Evolutionary conservation across 2,888 invertebrate species (phyloP).

Genomic region (Blera fallax): DNA sequence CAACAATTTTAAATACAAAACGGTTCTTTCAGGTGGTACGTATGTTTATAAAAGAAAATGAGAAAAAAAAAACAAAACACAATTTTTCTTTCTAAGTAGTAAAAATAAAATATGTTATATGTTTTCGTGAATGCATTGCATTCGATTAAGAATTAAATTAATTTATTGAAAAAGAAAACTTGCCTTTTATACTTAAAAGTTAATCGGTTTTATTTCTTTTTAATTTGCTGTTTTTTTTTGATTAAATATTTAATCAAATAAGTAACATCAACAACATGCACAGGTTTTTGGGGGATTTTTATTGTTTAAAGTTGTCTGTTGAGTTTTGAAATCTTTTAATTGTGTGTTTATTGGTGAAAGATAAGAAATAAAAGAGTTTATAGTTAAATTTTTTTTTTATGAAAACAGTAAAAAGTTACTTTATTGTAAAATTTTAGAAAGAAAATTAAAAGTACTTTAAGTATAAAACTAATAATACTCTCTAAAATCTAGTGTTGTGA

Average conservation of each 20-base stretch:
- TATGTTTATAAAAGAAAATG: slow-evolving; percentile 39
- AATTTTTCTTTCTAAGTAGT: slow-evolving; percentile 18
- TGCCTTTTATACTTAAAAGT: slow-evolving; percentile 33
- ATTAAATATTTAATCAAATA: slow-evolving; percentile 20
- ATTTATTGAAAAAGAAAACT: slow-evolving; percentile 20
- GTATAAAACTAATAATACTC: slow-evolving; percentile 73
- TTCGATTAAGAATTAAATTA: slow-evolving; percentile 40
- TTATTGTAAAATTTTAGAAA: slow-evolving; percentile 63
- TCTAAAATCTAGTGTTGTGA: slow-evolving; percentile 70
- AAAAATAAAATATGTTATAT: background rate
- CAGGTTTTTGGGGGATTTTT: slow-evolving; percentile 17
- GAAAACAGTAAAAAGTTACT: slow-evolving; percentile 43
- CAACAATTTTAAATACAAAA: slow-evolving; percentile 69
- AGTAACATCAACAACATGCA: slow-evolving; percentile 64
- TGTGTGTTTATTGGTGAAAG: slow-evolving; percentile 2
- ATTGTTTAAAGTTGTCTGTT: background rate
- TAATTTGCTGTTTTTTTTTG: background rate
- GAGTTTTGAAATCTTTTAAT: background rate
- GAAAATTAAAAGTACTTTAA: slow-evolving; percentile 69
- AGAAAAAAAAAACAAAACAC: too few species aligned
- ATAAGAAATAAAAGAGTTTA: slow-evolving; percentile 19
- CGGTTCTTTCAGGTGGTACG: slow-evolving; percentile 67
- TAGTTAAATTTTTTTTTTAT: slow-evolving; percentile 1
- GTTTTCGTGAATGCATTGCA: slow-evolving; percentile 62
- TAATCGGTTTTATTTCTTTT: slow-evolving; percentile 21